Percentiles rank a stretch among this genome's conserved stretches.
phyloP scores from a whole-genome alignment of 2,888 invertebrate genomes.

The Acronicta aceris region DNA sequence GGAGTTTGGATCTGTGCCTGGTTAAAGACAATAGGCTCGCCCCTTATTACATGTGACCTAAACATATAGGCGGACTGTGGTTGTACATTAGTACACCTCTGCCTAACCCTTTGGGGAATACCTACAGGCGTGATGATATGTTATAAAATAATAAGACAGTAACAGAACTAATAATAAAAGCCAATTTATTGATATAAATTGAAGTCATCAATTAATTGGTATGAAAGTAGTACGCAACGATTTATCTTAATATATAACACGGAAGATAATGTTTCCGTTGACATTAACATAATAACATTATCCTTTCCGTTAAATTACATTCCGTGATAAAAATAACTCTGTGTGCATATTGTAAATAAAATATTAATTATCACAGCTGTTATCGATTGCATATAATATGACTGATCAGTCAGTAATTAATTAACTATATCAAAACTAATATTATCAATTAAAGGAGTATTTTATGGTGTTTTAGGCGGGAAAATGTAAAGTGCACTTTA shows the following conservation, averaged over 20 bases:
- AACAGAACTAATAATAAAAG: constrained; percentile 19
- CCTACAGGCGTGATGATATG: too few relatives aligned
- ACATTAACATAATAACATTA: background rate
- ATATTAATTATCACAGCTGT: too few relatives aligned
- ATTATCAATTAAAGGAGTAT: too few relatives aligned
- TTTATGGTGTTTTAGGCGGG: too few relatives aligned
- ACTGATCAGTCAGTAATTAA: background rate
- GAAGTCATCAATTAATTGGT: constrained; percentile 18
- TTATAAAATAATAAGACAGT: background rate
- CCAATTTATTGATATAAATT: constrained; percentile 25
- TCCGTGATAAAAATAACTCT: background rate
- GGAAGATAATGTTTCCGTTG: background rate
- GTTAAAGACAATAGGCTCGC: too few relatives aligned
- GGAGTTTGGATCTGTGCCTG: too few relatives aligned
- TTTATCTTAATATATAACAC: constrained; percentile 5
- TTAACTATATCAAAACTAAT: background rate
- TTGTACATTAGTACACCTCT: too few relatives aligned
- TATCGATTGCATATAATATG: background rate
- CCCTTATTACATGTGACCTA: too few relatives aligned
- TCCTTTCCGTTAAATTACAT: background rate
- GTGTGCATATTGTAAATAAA: background rate
- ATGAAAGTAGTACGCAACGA: constrained; percentile 7
- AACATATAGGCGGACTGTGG: too few relatives aligned
- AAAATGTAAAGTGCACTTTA: too few relatives aligned
- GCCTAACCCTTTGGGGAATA: too few relatives aligned